phyloP scores from a whole-genome alignment of 2,113 vertebrate genomes.

The Mus spicilegus region DNA sequence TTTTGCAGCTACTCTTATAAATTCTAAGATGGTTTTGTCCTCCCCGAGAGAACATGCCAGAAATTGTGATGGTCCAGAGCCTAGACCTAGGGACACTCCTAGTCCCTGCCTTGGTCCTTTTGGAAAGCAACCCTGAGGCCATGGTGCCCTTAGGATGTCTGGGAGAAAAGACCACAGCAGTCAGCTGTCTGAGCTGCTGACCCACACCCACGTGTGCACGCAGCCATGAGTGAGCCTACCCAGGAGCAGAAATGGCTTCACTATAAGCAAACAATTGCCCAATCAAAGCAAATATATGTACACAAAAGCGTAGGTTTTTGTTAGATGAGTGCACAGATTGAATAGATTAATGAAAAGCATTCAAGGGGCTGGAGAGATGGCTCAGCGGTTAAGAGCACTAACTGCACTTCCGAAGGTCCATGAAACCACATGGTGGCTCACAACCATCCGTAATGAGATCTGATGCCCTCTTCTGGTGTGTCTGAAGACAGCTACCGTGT shows the following conservation, averaged over 20 bases:
- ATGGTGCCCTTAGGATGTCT: not conserved
- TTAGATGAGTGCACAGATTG: not conserved
- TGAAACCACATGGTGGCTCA: too few relatives aligned
- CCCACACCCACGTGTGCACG: fast-evolving
- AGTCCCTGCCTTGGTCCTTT: not conserved
- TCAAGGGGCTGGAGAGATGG: not conserved
- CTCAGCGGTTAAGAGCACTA: too few relatives aligned
- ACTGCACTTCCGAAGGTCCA: too few relatives aligned
- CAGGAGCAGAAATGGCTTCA: not conserved
- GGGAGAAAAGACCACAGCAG: not conserved
- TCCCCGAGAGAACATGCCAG: not conserved
- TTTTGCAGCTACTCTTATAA: not conserved
- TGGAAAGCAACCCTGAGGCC: not conserved
- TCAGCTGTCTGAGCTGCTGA: not conserved
- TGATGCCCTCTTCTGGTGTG: too few relatives aligned
- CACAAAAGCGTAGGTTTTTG: not conserved
- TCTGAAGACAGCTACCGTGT: too few relatives aligned
- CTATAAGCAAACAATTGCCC: not conserved
- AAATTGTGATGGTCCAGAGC: not conserved
- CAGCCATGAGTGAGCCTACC: not conserved
- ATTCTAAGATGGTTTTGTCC: not conserved
- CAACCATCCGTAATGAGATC: too few relatives aligned
- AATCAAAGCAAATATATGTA: not conserved
- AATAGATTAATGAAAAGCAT: not conserved
- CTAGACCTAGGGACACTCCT: not conserved